Conservation (phyloP, 2,888 invertebrate genomes). For the Idaea aversata region DNA sequence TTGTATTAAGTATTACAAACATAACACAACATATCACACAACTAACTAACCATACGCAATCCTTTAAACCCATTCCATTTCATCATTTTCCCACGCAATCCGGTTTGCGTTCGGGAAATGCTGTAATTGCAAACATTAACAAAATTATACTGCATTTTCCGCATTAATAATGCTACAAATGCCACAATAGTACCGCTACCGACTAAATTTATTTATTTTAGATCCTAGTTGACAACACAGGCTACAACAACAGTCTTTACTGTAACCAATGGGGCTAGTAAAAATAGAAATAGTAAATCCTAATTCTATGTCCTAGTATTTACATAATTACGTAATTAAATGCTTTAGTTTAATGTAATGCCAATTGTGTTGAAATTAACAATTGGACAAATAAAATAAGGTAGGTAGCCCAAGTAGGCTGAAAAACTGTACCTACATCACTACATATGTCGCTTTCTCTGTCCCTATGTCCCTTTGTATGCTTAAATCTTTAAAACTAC, state of each 20-base stretch:
- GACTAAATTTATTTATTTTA: background rate
- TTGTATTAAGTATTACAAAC: background rate
- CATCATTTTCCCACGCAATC: background rate
- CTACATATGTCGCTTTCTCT: no score
- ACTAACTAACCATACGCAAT: background rate
- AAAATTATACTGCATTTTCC: background rate
- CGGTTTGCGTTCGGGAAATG: background rate
- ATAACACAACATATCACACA: background rate
- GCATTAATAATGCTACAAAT: background rate
- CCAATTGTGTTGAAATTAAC: no score
- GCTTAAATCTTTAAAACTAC: no score
- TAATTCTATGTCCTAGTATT: no score
- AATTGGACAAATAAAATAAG: no score
- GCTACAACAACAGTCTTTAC: background rate
- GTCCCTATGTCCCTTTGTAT: no score
- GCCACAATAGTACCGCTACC: background rate
- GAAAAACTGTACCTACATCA: no score
- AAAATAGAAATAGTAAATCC: no score
- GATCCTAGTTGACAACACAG: background rate
- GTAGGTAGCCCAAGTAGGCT: no score
- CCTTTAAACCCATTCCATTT: slow-evolving; percentile 1
- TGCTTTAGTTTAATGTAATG: no score
- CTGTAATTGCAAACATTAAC: background rate
- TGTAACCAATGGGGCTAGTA: no score
- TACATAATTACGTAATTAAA: no score